Conservation (phyloP, 1,140 invertebrate genomes). For the Lutraria rhynchaena region DNA sequence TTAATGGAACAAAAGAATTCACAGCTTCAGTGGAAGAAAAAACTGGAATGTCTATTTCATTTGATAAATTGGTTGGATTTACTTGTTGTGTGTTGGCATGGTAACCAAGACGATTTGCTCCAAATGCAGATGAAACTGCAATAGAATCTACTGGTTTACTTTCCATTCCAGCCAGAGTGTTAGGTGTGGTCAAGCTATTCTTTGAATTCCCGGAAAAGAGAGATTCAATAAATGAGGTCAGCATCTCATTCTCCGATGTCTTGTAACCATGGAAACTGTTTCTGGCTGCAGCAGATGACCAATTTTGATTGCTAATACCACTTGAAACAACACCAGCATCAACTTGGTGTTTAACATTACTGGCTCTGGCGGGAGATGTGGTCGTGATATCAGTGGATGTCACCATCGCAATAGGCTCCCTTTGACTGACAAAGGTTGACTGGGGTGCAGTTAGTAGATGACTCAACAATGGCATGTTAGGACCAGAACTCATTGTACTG, state of each 20-base stretch:
- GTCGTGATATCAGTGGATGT: neutral
- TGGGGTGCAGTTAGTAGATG: slow-evolving; percentile 16
- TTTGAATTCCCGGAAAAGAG: slow-evolving; percentile 15
- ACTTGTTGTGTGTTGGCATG: neutral
- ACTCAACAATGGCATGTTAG: neutral
- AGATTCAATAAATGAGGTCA: slow-evolving; percentile 43
- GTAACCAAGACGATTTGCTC: neutral
- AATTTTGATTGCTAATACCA: neutral
- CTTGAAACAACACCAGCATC: no score
- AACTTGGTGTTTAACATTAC: neutral
- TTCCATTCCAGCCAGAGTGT: neutral
- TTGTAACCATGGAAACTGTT: neutral
- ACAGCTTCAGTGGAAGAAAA: neutral
- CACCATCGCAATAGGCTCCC: neutral
- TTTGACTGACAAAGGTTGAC: neutral
- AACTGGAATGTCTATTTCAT: neutral
- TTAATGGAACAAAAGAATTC: neutral
- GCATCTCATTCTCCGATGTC: neutral
- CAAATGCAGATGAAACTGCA: neutral
- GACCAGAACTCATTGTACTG: neutral
- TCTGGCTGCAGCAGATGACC: neutral
- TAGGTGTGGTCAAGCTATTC: neutral
- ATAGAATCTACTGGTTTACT: neutral
- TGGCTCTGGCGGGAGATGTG: neutral
- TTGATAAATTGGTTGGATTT: neutral